Base-by-base conservation (phyloP, 2,113 vertebrate genomes). In the Rhegmatorhina hoffmannsi region DNA sequence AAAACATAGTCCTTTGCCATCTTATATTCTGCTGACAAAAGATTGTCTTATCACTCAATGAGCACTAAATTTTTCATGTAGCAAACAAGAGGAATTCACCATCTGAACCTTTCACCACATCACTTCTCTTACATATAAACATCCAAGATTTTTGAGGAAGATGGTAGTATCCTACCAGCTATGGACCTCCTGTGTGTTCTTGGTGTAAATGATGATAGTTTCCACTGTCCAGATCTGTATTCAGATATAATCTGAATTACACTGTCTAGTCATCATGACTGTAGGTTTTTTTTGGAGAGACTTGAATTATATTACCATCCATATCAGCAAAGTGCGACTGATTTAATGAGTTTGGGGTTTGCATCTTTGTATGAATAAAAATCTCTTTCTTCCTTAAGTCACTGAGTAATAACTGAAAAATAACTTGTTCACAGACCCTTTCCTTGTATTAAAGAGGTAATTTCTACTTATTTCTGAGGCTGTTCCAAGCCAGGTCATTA, bases 1-100 rank as follows among this genome's bases (percentile, higher is more conserved):
- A 75, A 94, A 92, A 91, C 40, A 58, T 72, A 63, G 64, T 89
- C 66, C 52, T 94, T 92, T 84, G 66, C 66, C 60, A 89, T 87
- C 60, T 44, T 49, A 12, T 44, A 40, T 84, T 94, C 60, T 94
- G 52, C 69, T 92, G 86, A 91, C 84, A 89, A 63, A 56, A 87
- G 17, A 80, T 40, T 81, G 86, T 87, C 74, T 78, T 94, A 72
- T 40, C 17, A 1, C 44, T 89, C 73, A 72, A 0, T 68, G 62
- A 84, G 21, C 28, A 49, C 40, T 84, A 63, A 72, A 92, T 91
- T 64, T 89, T 95, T 87, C 64, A 52, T 68, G 53, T 84, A 56
- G 44, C 86, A 95, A 92, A 68, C 21, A 84, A 67, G 49, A 89
- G 75, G 40, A 87, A 95, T 94, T 91, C 34, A 15, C 47, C 60